Base-by-base conservation (phyloP, 1,140 invertebrate genomes). In the Bombus cullumanus region DNA sequence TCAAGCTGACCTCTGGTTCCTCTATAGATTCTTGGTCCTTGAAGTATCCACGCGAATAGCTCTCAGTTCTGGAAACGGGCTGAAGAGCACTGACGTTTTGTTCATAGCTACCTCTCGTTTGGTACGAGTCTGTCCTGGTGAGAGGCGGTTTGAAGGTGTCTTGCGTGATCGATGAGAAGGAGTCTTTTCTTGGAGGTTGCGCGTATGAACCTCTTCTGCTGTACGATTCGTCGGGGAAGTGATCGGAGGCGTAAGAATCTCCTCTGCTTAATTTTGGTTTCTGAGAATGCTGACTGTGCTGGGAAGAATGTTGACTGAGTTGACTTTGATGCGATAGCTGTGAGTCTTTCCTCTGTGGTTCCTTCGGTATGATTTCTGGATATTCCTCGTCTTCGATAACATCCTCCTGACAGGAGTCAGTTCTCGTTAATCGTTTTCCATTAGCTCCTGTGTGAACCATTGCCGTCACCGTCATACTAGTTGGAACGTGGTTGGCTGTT, bases 21-120 rank as follows among this genome's bases (percentile, higher is more conserved):
- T 95, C 93, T 66, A 95, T 86, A 34, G 93, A 93, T 34, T 95
- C 94, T 53, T 95, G 94, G 68, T 95, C 93, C 34, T 95, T 94
- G 77, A 95, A 94, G 53, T 95, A 94, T 12, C 94, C 94, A 15
- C 94, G 89, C 69, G 95, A 92, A 79, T 94, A 94, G 78, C 93
- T 95, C 80, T 94, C 93, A 37, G 91, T 93, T 83, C 93, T 92
- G n/a, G 94, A 95, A 43, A 95, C 94, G 0, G 95, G 92, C 47
- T 95, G 93, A 2, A 92, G 92, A 9, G 91, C 84, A 28, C 74
- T 92, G 84, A 95, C 95, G 88, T 95, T 95, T 73, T 95, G 95
- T 28, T 94, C 92, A 43, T 95, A 95, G 74, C 91, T 91, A 43
- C 90, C 90, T 82, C 95, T 94, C 43, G 92, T 93, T 41, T 94